Conservation (phyloP, 1,140 invertebrate genomes). For the Rhizoglyphus robini region DNA sequence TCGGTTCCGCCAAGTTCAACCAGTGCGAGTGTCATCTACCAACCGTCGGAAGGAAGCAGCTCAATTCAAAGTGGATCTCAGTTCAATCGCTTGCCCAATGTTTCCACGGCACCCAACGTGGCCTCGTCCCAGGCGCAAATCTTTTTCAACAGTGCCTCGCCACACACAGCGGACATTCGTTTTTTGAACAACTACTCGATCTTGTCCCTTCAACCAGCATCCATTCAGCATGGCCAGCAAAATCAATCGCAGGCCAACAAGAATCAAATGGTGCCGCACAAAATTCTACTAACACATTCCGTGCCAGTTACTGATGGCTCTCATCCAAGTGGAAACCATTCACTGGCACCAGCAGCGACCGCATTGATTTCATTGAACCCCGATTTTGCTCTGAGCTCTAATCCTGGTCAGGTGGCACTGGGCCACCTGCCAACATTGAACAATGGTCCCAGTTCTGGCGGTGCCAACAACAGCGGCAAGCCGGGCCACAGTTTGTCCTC, state of each 20-base stretch:
- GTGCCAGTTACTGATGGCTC: background rate
- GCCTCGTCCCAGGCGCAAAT: constrained; percentile 1
- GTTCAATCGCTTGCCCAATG: background rate
- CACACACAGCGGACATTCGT: background rate
- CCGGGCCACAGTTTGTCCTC: too few relatives aligned
- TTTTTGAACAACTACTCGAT: background rate
- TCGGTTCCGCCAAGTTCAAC: background rate
- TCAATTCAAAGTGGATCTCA: constrained; percentile 13
- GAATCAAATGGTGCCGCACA: background rate
- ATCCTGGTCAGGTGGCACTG: too few relatives aligned
- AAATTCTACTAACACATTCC: background rate
- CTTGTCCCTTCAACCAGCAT: background rate
- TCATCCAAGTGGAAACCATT: background rate
- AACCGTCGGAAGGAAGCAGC: background rate
- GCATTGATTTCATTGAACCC: background rate
- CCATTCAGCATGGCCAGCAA: background rate
- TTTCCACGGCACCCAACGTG: background rate
- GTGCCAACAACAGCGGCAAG: too few relatives aligned
- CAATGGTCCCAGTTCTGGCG: too few relatives aligned
- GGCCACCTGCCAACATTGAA: background rate
- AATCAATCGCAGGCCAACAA: background rate
- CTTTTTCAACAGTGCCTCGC: constrained; percentile 2
- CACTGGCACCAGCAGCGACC: background rate
- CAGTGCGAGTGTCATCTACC: background rate
- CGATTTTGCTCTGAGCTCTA: too few relatives aligned